phyloP scores from a whole-genome alignment of 2,113 vertebrate genomes.

The Bubo blakistoni region DNA sequence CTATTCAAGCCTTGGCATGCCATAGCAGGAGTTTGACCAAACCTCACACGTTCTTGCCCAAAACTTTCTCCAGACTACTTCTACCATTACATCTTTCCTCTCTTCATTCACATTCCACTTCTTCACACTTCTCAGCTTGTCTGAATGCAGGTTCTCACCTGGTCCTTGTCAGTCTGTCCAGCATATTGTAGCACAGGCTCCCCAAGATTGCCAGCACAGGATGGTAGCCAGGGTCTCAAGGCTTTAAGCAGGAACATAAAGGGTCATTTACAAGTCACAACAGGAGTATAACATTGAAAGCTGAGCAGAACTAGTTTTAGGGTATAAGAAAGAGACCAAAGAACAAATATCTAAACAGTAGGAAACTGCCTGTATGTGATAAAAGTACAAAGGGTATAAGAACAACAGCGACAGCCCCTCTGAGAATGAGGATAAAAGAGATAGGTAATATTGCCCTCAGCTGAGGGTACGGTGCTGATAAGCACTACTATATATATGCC shows the following conservation, averaged over 20 bases:
- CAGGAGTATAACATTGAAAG: neutral
- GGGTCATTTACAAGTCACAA: neutral
- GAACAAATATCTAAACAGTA: neutral
- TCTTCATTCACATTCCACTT: neutral
- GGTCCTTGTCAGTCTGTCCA: neutral
- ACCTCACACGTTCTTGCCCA: neutral
- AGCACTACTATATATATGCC: no score
- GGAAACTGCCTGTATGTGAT: neutral
- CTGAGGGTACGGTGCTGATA: accelerated
- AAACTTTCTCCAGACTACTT: neutral
- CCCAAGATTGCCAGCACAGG: neutral
- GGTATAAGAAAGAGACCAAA: neutral
- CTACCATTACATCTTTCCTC: neutral
- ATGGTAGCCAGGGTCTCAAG: neutral
- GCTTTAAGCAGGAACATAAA: neutral
- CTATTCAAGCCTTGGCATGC: neutral
- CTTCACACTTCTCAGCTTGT: neutral
- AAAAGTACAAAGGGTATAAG: neutral
- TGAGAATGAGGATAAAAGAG: neutral
- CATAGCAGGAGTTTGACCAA: neutral
- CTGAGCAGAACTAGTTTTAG: neutral
- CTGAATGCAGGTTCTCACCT: neutral
- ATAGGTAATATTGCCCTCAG: neutral
- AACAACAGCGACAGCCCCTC: neutral
- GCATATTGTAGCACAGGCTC: neutral